Evolutionary conservation across 2,888 invertebrate species (phyloP).

Genomic region (Pterostichus niger): DNA sequence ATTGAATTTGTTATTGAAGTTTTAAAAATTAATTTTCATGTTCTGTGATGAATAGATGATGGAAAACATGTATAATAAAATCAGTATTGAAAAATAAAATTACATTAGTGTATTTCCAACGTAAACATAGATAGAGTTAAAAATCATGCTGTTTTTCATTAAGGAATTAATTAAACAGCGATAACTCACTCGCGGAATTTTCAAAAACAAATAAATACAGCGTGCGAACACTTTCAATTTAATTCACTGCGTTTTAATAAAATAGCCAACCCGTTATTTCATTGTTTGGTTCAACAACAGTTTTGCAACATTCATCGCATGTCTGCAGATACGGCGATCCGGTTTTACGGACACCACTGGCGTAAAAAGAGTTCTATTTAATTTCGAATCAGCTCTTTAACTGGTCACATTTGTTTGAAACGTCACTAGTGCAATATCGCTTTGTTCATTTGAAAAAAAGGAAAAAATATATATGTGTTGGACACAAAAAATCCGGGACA

Average conservation of each 20-base stretch:
- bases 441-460: conserved; percentile 54
- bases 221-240: conserved; percentile 12
- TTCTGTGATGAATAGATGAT: too few species aligned
- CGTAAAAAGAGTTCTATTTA: conserved; percentile 53
- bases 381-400: conserved; percentile 62
- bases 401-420: conserved; percentile 58
- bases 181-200: conserved; percentile 23
- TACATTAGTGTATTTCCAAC: too few species aligned
- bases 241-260: conserved; percentile 46
- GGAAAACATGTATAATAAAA: too few species aligned
- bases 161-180: conserved; percentile 21
- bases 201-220: conserved; percentile 40
- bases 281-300: conserved; percentile 17
- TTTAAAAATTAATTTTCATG: too few species aligned
- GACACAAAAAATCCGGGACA: conserved; percentile 44
- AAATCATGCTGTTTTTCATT: conserved; percentile 22
- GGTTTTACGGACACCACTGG: conserved; percentile 42
- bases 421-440: conserved; percentile 54
- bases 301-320: conserved; percentile 50
- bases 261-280: conserved; percentile 24
- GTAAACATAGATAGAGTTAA: not conserved
- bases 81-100: too few species aligned
- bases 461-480: conserved; percentile 45
- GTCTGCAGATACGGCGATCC: conserved; percentile 12
- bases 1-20: too few species aligned